Evolutionary conservation across 2,797 vertebrate species (phyloP).

Genomic region (Meda fulgida): DNA sequence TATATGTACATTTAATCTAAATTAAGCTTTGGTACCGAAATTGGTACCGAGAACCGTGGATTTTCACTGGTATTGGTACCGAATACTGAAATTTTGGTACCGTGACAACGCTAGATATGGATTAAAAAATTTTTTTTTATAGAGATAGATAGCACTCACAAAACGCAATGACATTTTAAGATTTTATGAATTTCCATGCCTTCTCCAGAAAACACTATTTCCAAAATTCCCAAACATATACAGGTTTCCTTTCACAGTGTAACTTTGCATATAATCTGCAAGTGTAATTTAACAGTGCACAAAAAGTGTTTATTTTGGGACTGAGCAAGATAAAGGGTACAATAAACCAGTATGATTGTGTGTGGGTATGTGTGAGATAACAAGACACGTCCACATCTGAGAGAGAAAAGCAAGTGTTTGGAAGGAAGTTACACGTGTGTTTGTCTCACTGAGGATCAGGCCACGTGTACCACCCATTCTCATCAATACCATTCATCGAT

Average conservation of each 20-base stretch:
- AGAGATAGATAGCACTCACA: too few relatives aligned
- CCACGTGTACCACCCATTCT: background rate
- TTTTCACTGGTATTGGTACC: too few relatives aligned
- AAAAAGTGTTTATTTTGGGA: constrained; percentile 11
- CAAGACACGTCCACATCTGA: background rate
- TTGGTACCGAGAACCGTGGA: too few relatives aligned
- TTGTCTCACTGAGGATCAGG: background rate
- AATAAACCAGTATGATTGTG: background rate
- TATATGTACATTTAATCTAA: too few relatives aligned
- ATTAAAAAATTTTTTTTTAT: too few relatives aligned
- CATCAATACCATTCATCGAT: background rate
- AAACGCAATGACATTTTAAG: background rate
- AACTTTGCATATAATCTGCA: background rate
- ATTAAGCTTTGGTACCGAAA: too few relatives aligned
- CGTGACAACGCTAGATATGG: background rate
- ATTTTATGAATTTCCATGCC: background rate
- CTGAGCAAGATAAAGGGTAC: background rate
- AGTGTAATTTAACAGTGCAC: background rate
- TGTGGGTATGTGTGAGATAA: background rate
- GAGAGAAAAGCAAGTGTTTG: background rate
- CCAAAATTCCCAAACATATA: background rate
- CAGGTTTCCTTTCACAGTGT: background rate
- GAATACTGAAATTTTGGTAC: too few relatives aligned
- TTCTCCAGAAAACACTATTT: background rate
- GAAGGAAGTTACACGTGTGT: background rate